These are phyloP conservation scores for Acanthacorydalis orientalis DNA, from an alignment of 2,888 invertebrate genomes.

Conservation along the genomic window DNA sequence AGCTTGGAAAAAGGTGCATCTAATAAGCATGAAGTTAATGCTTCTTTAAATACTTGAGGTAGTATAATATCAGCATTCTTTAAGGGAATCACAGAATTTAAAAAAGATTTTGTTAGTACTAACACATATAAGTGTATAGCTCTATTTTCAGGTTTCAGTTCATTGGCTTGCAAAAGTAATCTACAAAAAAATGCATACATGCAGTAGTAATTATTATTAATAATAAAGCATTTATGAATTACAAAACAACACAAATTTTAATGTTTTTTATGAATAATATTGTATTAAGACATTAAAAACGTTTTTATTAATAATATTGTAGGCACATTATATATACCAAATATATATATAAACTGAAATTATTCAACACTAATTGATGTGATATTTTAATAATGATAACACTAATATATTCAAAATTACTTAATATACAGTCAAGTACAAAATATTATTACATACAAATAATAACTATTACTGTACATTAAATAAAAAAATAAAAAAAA, in stretches of 20 bases:
- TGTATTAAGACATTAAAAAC: no score
- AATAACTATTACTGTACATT: no score
- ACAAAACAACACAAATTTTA: conserved; percentile 7
- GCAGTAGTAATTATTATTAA: no score
- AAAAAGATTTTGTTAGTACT: conserved; percentile 22
- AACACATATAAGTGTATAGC: conserved; percentile 29
- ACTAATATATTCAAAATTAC: no score
- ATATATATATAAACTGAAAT: no score
- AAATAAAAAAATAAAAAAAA: no score
- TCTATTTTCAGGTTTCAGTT: conserved; percentile 18
- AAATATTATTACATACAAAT: no score
- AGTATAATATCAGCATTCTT: conserved; percentile 24
- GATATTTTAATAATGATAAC: no score
- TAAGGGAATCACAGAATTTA: conserved; percentile 25
- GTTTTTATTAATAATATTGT: no score
- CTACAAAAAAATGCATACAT: conserved; percentile 14
- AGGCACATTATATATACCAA: no score
- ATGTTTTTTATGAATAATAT: background rate
- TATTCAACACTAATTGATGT: no score
- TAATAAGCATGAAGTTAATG: conserved; percentile 24
- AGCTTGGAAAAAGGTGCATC: conserved; percentile 29
- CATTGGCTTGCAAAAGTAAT: conserved; percentile 18
- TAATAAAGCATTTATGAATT: background rate
- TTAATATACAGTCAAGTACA: no score
- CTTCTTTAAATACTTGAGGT: conserved; percentile 27